A percentile compares a stretch with the other conserved stretches of the same genome.
phyloP scores from a whole-genome alignment of 2,888 invertebrate species.

The Acholoe squamosa region DNA sequence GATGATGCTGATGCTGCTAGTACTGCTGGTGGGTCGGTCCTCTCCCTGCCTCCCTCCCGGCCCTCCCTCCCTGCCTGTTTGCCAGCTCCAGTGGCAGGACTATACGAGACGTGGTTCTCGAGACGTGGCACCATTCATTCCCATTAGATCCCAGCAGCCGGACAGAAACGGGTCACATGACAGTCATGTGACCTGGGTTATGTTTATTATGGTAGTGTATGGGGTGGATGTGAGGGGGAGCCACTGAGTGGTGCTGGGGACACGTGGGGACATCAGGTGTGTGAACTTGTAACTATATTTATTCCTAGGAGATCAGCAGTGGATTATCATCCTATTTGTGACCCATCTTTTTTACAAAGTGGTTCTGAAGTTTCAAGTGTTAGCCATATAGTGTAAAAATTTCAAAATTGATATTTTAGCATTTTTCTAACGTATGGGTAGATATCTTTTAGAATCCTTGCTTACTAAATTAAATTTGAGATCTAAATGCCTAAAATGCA shows the following conservation, averaged over 20 bases:
- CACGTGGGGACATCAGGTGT: neutral
- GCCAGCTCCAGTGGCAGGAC: neutral
- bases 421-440: too few species aligned
- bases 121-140: constrained; percentile 52
- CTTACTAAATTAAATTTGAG: too few species aligned
- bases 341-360: too few species aligned
- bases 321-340: too few species aligned
- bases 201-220: constrained; percentile 45
- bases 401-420: too few species aligned
- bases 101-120: neutral
- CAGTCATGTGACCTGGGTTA: constrained; percentile 14
- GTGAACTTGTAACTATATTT: neutral
- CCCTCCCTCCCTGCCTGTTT: neutral
- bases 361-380: too few species aligned
- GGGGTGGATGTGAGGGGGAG: neutral
- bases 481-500: too few species aligned
- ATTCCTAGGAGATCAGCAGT: neutral
- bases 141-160: constrained; percentile 52
- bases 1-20: neutral
- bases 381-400: too few species aligned
- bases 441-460: too few species aligned
- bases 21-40: too few species aligned
- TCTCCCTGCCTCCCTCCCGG: neutral
- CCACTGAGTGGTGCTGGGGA: neutral
- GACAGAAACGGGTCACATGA: constrained; percentile 48